These are phyloP conservation scores for Tenualosa ilisha DNA, from an alignment of 2,797 vertebrate genomes.

Conservation along the genomic window DNA sequence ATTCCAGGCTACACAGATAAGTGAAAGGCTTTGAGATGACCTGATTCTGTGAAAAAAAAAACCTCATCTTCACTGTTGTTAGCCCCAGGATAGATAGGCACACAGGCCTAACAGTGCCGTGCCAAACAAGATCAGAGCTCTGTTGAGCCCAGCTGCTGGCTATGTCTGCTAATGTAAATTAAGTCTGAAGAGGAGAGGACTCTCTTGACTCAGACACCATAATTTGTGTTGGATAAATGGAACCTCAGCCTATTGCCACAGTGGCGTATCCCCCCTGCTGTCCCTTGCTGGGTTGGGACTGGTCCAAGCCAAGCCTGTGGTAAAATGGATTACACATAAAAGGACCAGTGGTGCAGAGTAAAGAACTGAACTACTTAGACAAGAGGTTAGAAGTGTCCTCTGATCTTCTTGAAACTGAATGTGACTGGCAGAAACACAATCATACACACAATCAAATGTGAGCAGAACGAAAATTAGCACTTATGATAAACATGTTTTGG, in stretches of 20 bases:
- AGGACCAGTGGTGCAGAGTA: constrained; percentile 52
- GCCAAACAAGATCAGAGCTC: constrained; percentile 16
- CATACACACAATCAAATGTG: neutral
- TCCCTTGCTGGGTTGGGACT: neutral
- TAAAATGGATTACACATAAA: constrained; percentile 64
- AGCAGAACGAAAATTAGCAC: neutral
- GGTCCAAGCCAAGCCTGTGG: constrained; percentile 30
- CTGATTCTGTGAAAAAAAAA: neutral
- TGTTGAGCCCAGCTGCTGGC: neutral
- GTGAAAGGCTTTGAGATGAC: neutral
- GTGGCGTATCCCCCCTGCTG: neutral
- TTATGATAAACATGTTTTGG: neutral
- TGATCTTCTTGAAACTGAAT: constrained; percentile 29
- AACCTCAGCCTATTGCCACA: neutral
- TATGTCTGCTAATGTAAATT: constrained; percentile 14
- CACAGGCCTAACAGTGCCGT: neutral
- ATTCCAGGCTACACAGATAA: neutral
- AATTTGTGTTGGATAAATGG: neutral
- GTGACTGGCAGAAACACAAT: neutral
- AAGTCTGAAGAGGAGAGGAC: constrained; percentile 17
- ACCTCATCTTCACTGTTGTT: neutral
- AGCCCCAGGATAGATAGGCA: neutral
- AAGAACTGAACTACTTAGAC: constrained; percentile 57
- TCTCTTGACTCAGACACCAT: constrained; percentile 2
- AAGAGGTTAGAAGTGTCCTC: constrained; percentile 58